Evolutionary conservation across 2,113 vertebrate genomes (phyloP), one percentile per base, ranked within the genome.

Genomic region (Murina feae): DNA sequence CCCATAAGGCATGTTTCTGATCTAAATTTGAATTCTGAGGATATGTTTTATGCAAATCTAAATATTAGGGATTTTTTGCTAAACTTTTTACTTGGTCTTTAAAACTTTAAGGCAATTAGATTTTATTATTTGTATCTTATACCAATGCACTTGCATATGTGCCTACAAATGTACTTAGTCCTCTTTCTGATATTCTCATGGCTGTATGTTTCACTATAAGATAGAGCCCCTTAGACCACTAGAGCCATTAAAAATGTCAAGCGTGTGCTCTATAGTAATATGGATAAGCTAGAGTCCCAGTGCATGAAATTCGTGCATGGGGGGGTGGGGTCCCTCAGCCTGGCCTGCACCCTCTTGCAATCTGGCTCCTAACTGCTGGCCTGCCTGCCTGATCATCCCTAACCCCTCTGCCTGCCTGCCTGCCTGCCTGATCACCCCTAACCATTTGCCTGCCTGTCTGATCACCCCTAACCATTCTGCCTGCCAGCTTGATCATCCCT

Each of bases 1-100:
- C 89, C 28, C 71, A 93, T 90, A 92, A 81, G 6, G 28, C 65
- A 80, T 51, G 9, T 89, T 86, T 95, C 88, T 82, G 72, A 74
- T 81, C 44, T 75, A 63, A 75, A 68, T 92, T 35, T 74, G 35
- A 93, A 76, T 82, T 63, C 89, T 88, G 25, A 86, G 8, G 0
- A 39, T 83, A 79, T 80, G 25, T 86, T 72, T 85, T 82, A 37
- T 76, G 44, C 37, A 94, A 83, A 51, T 49, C 6, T 47, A 94
- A 86, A 42, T 69, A 84, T 32, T 51, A 6, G 23, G 44, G 42
- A 4, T 69, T 69, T 58, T 25, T 90, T 85, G 39, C 60, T 63
- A 63, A 71, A 81, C 30, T 65, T 80, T 80, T 49, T 68, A n/a
- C n/a, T 90, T 78, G 37, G 32, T 68, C 58, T 90, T 93, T 47